phyloP scores from a whole-genome alignment of 2,888 invertebrate species.

The Tetanocera ferruginea region DNA sequence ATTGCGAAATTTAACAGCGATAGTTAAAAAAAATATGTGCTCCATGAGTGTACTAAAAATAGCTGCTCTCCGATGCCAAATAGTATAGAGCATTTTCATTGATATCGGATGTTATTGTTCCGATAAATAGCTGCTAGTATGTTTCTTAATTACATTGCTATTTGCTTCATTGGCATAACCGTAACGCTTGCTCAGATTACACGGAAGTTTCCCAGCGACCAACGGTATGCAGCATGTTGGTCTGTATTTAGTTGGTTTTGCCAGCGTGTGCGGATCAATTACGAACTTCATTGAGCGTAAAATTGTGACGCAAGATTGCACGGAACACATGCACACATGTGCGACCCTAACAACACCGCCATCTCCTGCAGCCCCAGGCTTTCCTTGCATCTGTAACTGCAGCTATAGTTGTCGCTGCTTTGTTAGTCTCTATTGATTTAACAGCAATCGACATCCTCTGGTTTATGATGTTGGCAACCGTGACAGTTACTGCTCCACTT shows the following conservation, averaged over 20 bases:
- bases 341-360: not conserved
- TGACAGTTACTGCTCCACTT: conserved; percentile 16
- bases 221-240: conserved; percentile 1
- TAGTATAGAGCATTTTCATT: not conserved
- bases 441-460: conserved; percentile 20
- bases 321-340: conserved; percentile 55
- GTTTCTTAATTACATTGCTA: conserved; percentile 14
- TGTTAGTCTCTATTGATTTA: conserved; percentile 24
- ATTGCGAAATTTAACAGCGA: not conserved
- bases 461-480: conserved; percentile 19
- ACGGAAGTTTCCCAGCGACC: conserved; percentile 48
- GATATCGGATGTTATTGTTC: conserved; percentile 33
- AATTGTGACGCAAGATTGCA: conserved; percentile 67
- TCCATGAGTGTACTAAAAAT: not conserved
- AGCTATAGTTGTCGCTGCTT: not conserved
- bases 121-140: conserved; percentile 7
- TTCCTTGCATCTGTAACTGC: not conserved
- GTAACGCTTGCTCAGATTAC: conserved; percentile 52
- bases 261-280: conserved; percentile 62
- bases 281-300: conserved; percentile 66
- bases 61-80: not conserved
- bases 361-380: not conserved
- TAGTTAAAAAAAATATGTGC: not conserved
- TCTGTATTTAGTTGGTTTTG: not conserved
- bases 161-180: conserved; percentile 46